A percentile compares a stretch with the other conserved stretches of the same genome.
phyloP scores from a whole-genome alignment of 2,888 invertebrate genomes.

The Pristionchus maxplancki region DNA sequence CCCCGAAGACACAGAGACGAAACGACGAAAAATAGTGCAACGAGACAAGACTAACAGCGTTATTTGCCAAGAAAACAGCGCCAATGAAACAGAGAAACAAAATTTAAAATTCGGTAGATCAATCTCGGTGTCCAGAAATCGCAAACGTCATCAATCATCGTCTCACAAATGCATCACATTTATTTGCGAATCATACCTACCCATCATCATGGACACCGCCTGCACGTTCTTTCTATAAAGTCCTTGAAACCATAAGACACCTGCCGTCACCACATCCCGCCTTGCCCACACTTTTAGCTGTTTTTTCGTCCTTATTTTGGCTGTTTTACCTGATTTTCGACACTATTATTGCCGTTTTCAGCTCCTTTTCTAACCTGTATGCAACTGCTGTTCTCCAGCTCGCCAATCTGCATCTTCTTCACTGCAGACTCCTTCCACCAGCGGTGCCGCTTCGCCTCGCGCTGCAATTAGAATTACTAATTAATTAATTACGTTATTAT shows the following conservation, averaged over 20 bases:
- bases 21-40: not conserved
- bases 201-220: not conserved
- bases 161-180: not conserved
- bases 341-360: too few relatives aligned
- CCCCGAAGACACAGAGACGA: not conserved
- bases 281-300: not conserved
- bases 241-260: not conserved
- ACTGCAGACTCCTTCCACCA: conserved; percentile 67
- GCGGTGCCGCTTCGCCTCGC: conserved; percentile 64
- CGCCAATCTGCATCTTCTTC: conserved; percentile 74
- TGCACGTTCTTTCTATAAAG: not conserved
- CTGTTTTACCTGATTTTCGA: too few relatives aligned
- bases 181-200: not conserved
- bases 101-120: too few relatives aligned
- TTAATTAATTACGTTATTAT: not conserved
- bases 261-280: not conserved
- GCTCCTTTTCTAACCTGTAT: conserved; percentile 55
- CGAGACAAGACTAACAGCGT: too few relatives aligned
- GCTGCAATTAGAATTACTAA: conserved; percentile 53
- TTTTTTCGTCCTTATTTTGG: too few relatives aligned
- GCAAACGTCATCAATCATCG: not conserved
- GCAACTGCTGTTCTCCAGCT: conserved; percentile 69
- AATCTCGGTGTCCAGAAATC: too few relatives aligned
- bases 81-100: too few relatives aligned
- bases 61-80: too few relatives aligned